Conservation (phyloP, 2,113 vertebrate genomes). For the Geococcyx californianus region DNA sequence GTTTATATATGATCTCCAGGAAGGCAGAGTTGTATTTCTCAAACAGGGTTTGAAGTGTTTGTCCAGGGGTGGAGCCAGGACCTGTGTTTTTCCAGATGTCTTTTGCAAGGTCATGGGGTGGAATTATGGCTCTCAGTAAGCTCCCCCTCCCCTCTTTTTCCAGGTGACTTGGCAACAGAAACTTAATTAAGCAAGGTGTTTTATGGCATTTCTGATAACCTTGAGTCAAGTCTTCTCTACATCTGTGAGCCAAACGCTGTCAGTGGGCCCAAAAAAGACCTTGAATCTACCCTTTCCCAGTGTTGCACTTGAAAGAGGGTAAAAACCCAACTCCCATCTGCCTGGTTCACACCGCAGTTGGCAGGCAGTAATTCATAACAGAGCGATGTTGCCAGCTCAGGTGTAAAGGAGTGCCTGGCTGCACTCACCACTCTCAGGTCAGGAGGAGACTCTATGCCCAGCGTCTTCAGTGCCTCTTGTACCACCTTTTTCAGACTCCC, state of each 20-base stretch:
- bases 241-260: not conserved
- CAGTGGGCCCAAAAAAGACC: not conserved
- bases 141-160: not conserved
- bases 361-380: not conserved
- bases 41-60: not conserved
- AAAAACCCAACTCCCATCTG: not conserved
- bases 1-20: not conserved
- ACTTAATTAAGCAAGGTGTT: not conserved
- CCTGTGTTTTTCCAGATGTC: not conserved
- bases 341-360: not conserved
- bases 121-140: not conserved
- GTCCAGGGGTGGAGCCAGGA: not conserved
- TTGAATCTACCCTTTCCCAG: not conserved
- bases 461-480: not conserved
- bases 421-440: not conserved
- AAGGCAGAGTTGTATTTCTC: not conserved
- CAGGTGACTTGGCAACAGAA: not conserved
- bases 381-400: not conserved
- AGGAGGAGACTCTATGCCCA: not conserved
- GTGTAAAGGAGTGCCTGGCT: not conserved
- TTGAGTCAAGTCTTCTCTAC: not conserved
- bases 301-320: too few species aligned
- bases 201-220: not conserved
- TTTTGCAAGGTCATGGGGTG: not conserved
- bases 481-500: not conserved